Base-by-base conservation (phyloP, 2,113 vertebrate genomes). In the Eurypyga helias region DNA sequence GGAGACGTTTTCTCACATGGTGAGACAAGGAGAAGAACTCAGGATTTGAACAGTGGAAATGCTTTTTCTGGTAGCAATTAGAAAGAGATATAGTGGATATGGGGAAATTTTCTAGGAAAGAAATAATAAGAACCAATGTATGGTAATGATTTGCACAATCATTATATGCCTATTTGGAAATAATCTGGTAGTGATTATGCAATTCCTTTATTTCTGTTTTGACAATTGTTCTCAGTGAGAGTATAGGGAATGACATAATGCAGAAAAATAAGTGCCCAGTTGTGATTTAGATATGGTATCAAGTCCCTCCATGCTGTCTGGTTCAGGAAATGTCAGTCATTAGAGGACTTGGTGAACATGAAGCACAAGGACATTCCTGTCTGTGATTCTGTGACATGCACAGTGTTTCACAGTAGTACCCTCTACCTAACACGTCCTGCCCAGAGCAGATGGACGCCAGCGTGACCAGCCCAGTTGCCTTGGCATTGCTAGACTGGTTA, bases 401-500 rank as follows among this genome's bases (percentile, higher is more conserved):
- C 4, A 14, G 13, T 28, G 17, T 86, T 90, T 86, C 85, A 78
- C 49, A 80, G 46, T 36, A 72, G n/a, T 25, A 21, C 46, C 19
- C 82, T 0, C 0, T 38, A 48, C 43, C 67, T 78, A 24, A 13
- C 58, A 34, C 0, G 0, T 46, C 58, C 34, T 46, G 6, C 10
- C 29, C 31, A 70, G 36, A 81, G 71, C 58, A 93, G 55, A n/a
- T 3, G 1, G 58, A 24, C 31, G 49, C 9, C 10, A 70, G 43
- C 33, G 19, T 1, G 48, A 8, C 20, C 67, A 70, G n/a, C 46
- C 79, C 36, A 38, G 41, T 31, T 84, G 26, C 34, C 34, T 62
- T 49, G 52, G n/a, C 14, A 15, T 60, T 76, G 24, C 31, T 26
- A 2, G 3, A 21, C 7, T 1, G 3, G 7, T 73, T 73, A 58